Percentiles rank a stretch among this genome's conserved stretches.
Evolutionary conservation across 1,140 invertebrate genomes (phyloP).

Genomic region (Euura lappo): DNA sequence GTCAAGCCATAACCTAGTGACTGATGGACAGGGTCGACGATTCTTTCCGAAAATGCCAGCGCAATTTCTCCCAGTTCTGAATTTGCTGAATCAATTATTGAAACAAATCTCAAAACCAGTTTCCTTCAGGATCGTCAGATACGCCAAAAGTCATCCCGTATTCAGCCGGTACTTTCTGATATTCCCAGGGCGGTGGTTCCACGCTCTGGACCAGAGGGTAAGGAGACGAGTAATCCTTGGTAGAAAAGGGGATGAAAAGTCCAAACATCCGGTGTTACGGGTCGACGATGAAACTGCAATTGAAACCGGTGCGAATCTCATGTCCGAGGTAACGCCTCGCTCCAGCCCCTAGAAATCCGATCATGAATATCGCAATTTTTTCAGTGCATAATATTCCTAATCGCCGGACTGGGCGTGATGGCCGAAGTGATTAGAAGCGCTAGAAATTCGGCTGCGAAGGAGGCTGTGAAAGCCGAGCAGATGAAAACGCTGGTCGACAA

Average conservation of each 20-base stretch:
- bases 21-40: too few species aligned
- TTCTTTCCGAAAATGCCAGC: background rate
- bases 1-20: too few species aligned
- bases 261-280: background rate
- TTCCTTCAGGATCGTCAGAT: background rate
- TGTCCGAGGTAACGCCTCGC: background rate
- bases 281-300: slow-evolving; percentile 2
- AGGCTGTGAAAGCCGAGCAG: background rate
- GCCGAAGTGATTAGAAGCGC: background rate
- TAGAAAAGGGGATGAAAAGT: background rate
- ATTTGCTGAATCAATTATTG: background rate
- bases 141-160: background rate
- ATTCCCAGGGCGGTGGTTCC: background rate
- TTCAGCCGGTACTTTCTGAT: background rate
- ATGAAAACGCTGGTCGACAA: background rate
- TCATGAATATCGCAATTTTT: background rate
- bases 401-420: background rate
- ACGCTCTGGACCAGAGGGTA: background rate
- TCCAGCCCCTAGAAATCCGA: background rate
- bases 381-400: background rate
- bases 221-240: background rate
- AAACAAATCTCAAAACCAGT: background rate
- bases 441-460: background rate
- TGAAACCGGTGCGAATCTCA: background rate
- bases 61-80: background rate